A percentile compares a stretch with the other conserved stretches of the same genome.
These are phyloP conservation scores for Antheraea assamensis DNA, from an alignment of 2,888 invertebrate species.

Conservation along the genomic window DNA sequence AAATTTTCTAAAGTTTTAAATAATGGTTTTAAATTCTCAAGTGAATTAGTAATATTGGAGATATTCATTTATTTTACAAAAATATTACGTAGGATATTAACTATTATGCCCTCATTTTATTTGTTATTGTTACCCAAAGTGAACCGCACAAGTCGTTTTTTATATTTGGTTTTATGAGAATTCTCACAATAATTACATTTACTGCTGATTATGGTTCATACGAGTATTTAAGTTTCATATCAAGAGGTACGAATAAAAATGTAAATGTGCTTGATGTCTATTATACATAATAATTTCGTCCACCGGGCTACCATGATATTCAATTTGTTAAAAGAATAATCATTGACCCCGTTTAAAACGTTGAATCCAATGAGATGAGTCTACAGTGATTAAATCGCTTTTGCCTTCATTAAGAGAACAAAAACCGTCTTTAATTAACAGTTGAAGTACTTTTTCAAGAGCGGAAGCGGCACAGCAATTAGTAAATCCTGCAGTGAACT, in stretches of 20 bases:
- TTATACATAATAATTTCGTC: neutral
- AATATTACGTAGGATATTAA: neutral
- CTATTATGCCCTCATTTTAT: neutral
- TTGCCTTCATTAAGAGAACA: slow-evolving; percentile 42
- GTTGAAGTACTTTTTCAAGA: slow-evolving; percentile 44
- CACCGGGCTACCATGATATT: neutral
- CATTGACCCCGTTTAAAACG: neutral
- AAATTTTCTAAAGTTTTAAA: too few relatives aligned
- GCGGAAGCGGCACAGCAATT: slow-evolving; percentile 47
- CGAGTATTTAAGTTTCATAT: too few relatives aligned
- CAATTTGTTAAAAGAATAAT: slow-evolving; percentile 4
- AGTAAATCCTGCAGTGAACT: slow-evolving; percentile 35
- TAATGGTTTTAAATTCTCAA: too few relatives aligned
- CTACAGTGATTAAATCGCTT: slow-evolving; percentile 43
- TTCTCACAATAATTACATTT: neutral
- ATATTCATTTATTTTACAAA: neutral
- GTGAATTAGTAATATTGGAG: neutral
- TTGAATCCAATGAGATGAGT: slow-evolving; percentile 30
- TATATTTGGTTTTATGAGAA: neutral
- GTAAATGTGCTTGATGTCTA: neutral
- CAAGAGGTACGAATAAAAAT: neutral
- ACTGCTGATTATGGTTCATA: neutral
- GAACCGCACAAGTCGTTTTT: too few relatives aligned
- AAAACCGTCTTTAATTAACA: slow-evolving; percentile 59
- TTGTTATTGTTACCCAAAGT: neutral